Evolutionary conservation across 2,113 vertebrate genomes (phyloP), one percentile per base, ranked within the genome.

Genomic region (Triplophysa siluroides): DNA sequence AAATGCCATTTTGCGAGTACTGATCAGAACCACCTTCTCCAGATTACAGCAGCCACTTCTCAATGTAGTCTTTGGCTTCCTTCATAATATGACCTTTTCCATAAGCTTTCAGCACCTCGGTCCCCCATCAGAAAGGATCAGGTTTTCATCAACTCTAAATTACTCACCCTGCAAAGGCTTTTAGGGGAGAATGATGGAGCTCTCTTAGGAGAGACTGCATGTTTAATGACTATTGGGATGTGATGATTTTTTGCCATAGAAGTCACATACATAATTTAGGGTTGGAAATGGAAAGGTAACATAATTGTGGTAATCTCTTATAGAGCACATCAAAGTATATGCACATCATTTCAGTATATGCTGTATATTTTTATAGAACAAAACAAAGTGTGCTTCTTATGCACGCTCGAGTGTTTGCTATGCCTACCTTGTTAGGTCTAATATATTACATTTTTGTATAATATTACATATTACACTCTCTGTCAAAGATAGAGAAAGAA

Each of bases 141-240:
- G 24, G 74, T 54, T 50, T 71, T 80, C 81, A 66, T 56, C 76
- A 60, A 43, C 75, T 47, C 33, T 56, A 29, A 78, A 73, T 78
- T 66, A 73, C 61, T 54, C 69, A 52, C 4, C 12, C n/a, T 47
- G 26, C 16, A 9, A 45, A 78, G 64, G 74, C 69, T 84, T 84
- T 84, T 81, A 81, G 76, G 66, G 43, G 21, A 76, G 72, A 23
- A 24, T 81, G 58, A 41, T 21, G 12, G 74, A 64, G 24, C n/a
- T 12, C 33, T 70, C 65, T 75, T 58, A 56, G 71, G 38, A 78
- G 56, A 72, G 38, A 50, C 66, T 66, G 56, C 38, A 47, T 81
- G 63, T 76, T 41, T 67, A 58, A 78, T 66, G 26, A 11, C 43
- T 19, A 61, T 60, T 78, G 33, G 29, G 24, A 45, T 43, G 10